Conservation (phyloP, 2,113 vertebrate species). For the Petromus typicus region DNA sequence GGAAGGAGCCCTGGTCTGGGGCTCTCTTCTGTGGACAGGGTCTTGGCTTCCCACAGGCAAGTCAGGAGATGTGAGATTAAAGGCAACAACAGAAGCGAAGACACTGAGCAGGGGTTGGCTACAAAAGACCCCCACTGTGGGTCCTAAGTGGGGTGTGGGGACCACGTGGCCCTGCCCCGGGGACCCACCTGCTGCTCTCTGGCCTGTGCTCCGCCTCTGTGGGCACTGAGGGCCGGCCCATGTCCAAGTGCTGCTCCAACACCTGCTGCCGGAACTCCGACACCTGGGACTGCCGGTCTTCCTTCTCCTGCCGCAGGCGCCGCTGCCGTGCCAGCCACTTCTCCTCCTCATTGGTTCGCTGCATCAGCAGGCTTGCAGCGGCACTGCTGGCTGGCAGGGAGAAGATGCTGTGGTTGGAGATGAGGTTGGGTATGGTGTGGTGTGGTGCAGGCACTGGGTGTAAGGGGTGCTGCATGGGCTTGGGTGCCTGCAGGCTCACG, state of each 20-base stretch:
- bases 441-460: conserved; percentile 89
- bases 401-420: conserved; percentile 92
- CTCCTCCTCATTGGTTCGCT: conserved; percentile 97
- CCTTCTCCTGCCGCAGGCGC: conserved; percentile 97
- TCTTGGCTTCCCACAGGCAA: neutral
- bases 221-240: conserved; percentile 88
- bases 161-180: too few relatives aligned
- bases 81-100: rapidly evolving
- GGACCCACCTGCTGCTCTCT: conserved; percentile 91
- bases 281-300: conserved; percentile 98
- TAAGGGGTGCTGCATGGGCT: conserved; percentile 92
- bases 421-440: conserved; percentile 92
- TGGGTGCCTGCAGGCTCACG: conserved; percentile 89
- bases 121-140: rapidly evolving
- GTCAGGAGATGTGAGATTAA: rapidly evolving
- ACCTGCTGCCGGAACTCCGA: conserved; percentile 98
- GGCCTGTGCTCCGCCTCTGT: conserved; percentile 90
- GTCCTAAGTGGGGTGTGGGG: too few relatives aligned
- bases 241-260: conserved; percentile 96
- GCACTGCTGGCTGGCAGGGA: conserved; percentile 89
- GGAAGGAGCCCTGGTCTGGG: too few relatives aligned
- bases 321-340: conserved; percentile 97
- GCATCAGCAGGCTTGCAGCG: conserved; percentile 91
- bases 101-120: neutral
- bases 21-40: neutral